Evolutionary conservation across 2,113 vertebrate species (phyloP), one percentile per base, ranked within the genome.

Genomic region (Trematomus loennbergii): DNA sequence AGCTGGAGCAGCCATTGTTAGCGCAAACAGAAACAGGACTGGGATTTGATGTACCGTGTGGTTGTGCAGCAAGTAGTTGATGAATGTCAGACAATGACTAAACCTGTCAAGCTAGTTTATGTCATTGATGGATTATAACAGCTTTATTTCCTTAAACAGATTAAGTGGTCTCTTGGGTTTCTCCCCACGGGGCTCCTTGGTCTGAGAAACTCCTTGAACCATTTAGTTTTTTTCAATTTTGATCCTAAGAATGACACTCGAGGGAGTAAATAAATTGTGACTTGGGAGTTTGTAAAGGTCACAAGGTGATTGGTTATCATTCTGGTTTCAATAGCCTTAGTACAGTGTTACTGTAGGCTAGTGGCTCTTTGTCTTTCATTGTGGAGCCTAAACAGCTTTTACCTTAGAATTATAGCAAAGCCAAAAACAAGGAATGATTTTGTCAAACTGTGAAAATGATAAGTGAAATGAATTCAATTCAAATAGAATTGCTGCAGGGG

Each of bases 21-120:
- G 49, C 59, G 29, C 40, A 64, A 74, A 88, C 78, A 84, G 77
- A 82, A 73, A 72, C 66, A 16, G 63, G 48, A 17, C 17, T 22
- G 70, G 66, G 83, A 84, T 72, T 62, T 67, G 46, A 76, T 58
- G 49, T 8, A 16, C 20, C 55, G 11, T 40, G 55, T 55, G 22
- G 65, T 65, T 53, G 53, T 49, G 59, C 66, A 71, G 78, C 59
- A 78, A 85, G 77, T 58, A 78, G 73, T 67, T 81, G 87, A 88
- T 85, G 82, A 71, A 81, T 67, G 76, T 85, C 82, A 84, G 59
- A 50, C 62, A 72, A 69, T 48, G 75, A 79, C 78, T 83, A 76
- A 92, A 93, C 59, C 74, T 92, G 85, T 89, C 87, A 85, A 75
- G 29, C 70, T 71, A 77, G 79, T 90, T 89, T 85, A 90, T 74